Base-by-base conservation (phyloP, 1,140 invertebrate species). In the Macrosteles quadrilineatus region DNA sequence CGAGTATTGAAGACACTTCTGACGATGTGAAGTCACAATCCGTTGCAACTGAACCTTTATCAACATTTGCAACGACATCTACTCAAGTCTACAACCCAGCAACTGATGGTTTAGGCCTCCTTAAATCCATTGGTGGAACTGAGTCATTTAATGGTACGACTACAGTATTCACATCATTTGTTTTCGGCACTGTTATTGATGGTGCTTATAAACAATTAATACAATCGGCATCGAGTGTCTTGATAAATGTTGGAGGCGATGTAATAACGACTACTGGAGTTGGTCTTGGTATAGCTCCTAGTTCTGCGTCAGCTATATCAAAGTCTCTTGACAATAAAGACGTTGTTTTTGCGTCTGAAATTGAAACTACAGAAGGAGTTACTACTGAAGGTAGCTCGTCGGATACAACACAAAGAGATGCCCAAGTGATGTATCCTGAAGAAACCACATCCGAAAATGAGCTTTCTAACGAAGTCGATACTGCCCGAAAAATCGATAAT, bases 141-240 rank as follows among this genome's bases (percentile, higher is more conserved):
- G 74, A 80, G 71, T 78, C 80, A 4, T 75, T 74, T 12, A 77
- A 84, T 69, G 78, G 78, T 17, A 83, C 80, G 4, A 84, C 83
- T 0, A 85, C 83, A 0, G 73, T 82, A 11, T 82, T 81, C 68
- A 85, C 83, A 1, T 83, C 83, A 0, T 78, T 83, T 12, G 78
- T 85, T n/a, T 82, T 81, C 72, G 84, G 84, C 9, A 85, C 84
- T 3, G 81, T 79, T 45, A 81, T 84, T 62, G 77, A 82, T 67
- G 79, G 78, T n/a, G 81, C 80, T 64, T 85, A 85, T 73, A 82
- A 83, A 29, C 83, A 85, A 73, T 74, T 85, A 17, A 80, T 84
- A 57, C 80, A 84, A 75, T 81, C 80, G 30, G 84, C 82, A n/a
- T 82, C 82, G 4, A 83, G 79, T 69, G 78, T 83, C 4, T 75